These are phyloP conservation scores for Drosophila suboccidentalis DNA, from an alignment of 2,888 invertebrate genomes.

Conservation along the genomic window DNA sequence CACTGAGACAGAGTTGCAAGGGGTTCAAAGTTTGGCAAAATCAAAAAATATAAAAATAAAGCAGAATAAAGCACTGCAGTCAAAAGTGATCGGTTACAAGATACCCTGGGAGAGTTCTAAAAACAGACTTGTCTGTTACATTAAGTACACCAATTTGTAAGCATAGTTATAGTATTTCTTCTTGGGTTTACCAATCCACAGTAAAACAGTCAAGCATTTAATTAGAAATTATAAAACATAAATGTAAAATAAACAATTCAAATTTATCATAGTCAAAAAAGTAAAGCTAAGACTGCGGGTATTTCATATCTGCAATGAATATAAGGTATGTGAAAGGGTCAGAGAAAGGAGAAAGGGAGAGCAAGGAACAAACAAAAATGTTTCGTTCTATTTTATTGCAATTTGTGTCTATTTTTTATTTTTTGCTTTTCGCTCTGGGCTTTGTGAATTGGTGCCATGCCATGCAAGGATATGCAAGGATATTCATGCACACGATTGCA, in stretches of 20 bases:
- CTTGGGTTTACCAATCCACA: no score
- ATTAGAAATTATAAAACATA: no score
- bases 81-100: not conserved
- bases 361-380: slow-evolving; percentile 49
- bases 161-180: no score
- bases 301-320: not conserved
- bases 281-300: no score
- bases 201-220: no score
- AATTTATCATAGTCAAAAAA: no score
- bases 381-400: slow-evolving; percentile 63
- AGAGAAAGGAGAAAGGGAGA: slow-evolving; percentile 10
- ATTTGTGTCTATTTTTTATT: slow-evolving; percentile 23
- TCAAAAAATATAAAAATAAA: slow-evolving; percentile 34
- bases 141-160: no score
- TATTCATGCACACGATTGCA: slow-evolving; percentile 68
- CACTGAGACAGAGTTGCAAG: slow-evolving; percentile 43
- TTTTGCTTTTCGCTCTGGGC: slow-evolving; percentile 14
- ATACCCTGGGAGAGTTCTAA: not conserved
- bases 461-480: slow-evolving; percentile 50
- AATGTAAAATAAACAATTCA: no score
- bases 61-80: not conserved
- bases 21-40: slow-evolving; percentile 69
- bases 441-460: slow-evolving; percentile 65
- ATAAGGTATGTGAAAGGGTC: slow-evolving; percentile 1
- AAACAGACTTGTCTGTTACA: no score